Evolutionary conservation across 2,113 vertebrate species (phyloP).

Genomic region (Tympanuchus pallidicinctus): DNA sequence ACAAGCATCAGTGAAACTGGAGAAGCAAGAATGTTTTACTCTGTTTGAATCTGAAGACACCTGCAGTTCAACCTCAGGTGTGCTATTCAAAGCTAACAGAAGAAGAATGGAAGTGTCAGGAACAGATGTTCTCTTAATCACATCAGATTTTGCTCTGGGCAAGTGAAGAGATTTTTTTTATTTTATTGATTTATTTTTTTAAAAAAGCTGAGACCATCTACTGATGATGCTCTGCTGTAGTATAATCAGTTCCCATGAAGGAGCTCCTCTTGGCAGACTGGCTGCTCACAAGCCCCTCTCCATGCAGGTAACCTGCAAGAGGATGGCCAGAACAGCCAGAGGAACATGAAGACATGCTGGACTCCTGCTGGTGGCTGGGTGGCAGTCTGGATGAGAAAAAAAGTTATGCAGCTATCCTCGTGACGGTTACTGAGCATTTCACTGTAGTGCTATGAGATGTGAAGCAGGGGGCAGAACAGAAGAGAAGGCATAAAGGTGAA

Average conservation of each 20-base stretch:
- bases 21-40: slow-evolving; percentile 16
- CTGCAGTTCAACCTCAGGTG: slow-evolving; percentile 24
- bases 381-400: background rate
- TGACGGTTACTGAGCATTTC: background rate
- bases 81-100: background rate
- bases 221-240: background rate
- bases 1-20: background rate
- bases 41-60: background rate
- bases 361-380: background rate
- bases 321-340: background rate
- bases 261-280: background rate
- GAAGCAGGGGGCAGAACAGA: background rate
- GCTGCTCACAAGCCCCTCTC: background rate
- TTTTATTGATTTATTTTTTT: background rate
- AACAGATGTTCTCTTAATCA: background rate
- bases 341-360: background rate
- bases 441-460: background rate
- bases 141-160: background rate
- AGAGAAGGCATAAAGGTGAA: background rate
- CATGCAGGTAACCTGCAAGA: background rate
- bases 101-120: background rate
- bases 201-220: background rate
- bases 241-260: background rate
- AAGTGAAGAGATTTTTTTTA: background rate
- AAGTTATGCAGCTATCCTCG: background rate